phyloP scores from a whole-genome alignment of 2,113 vertebrate genomes.

The Dicaeum eximium region DNA sequence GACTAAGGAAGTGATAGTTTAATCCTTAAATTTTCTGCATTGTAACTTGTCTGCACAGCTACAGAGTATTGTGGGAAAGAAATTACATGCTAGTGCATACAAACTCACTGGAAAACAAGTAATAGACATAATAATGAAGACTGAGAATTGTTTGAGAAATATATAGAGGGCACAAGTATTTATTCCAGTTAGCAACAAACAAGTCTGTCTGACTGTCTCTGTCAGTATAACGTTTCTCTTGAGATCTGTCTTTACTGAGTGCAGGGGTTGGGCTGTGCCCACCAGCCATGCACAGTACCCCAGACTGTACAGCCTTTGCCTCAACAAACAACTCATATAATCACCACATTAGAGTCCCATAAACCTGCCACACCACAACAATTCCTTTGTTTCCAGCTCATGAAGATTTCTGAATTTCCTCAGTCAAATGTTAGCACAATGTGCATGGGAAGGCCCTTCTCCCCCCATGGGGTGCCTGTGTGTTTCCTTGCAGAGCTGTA shows the following conservation, averaged over 20 bases:
- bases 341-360: constrained; percentile 21
- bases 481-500: background rate
- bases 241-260: background rate
- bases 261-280: background rate
- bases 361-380: background rate
- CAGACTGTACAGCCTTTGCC: background rate
- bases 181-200: background rate
- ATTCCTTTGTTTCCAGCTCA: constrained; percentile 43
- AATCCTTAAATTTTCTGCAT: background rate
- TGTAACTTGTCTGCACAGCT: background rate
- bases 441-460: background rate
- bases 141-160: background rate
- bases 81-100: background rate
- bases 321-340: background rate
- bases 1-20: background rate
- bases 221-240: background rate
- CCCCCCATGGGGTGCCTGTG: rapidly evolving
- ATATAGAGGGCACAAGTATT: background rate
- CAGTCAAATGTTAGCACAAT: background rate
- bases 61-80: background rate
- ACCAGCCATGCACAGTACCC: background rate
- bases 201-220: background rate
- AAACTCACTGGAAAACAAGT: background rate
- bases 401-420: constrained; percentile 14
- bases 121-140: background rate